These are phyloP conservation scores for Oncorhynchus nerka DNA, from an alignment of 2,113 vertebrate species.

Conservation along the genomic window DNA sequence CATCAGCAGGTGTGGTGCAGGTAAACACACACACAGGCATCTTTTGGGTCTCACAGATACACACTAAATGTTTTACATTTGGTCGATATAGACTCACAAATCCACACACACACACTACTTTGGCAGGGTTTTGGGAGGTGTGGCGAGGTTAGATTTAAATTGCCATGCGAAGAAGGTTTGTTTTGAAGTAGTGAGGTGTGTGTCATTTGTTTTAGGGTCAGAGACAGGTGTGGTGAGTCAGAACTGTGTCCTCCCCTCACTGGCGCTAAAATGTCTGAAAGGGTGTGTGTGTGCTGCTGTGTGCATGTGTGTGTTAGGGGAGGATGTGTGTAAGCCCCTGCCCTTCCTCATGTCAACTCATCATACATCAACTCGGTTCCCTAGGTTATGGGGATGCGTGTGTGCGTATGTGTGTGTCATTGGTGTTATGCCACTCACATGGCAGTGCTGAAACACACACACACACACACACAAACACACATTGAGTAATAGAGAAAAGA, in stretches of 20 bases:
- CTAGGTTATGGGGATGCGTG: not conserved
- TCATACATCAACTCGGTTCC: no score
- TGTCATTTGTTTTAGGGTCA: no score
- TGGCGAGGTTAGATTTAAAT: not conserved
- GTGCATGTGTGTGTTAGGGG: not conserved
- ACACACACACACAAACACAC: not conserved
- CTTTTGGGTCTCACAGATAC: not conserved
- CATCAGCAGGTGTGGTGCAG: not conserved
- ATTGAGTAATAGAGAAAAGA: conserved; percentile 13
- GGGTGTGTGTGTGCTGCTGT: conserved; percentile 6
- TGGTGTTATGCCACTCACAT: not conserved
- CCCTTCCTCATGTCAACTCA: no score
- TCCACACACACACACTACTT: not conserved
- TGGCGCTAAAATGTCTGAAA: no score
- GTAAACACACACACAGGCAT: not conserved
- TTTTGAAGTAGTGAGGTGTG: no score
- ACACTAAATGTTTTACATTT: not conserved
- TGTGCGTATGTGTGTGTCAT: not conserved
- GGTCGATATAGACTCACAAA: not conserved
- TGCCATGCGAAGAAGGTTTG: no score
- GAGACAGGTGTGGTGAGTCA: no score
- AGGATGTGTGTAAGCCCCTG: not conserved
- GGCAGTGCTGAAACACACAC: not conserved
- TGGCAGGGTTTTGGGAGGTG: not conserved
- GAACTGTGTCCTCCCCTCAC: no score